phyloP scores from a whole-genome alignment of 2,888 invertebrate genomes.

The Fragum fragum region DNA sequence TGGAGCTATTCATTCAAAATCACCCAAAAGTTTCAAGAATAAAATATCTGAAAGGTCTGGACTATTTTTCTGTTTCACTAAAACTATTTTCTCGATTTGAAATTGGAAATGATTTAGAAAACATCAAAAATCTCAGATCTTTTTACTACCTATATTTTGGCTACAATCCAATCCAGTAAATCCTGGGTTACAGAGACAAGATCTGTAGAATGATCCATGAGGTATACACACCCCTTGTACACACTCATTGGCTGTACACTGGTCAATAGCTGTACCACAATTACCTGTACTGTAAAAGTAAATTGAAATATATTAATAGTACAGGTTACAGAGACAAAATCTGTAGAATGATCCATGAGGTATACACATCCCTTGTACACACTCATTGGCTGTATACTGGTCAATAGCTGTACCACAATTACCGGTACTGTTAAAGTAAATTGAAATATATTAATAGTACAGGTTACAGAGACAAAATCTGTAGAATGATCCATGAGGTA shows the following conservation, averaged over 20 bases:
- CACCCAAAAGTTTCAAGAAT: no score
- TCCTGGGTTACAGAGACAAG: slow-evolving; percentile 71
- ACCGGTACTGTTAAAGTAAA: slow-evolving; percentile 26
- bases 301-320: neutral
- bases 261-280: slow-evolving; percentile 56
- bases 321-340: slow-evolving; percentile 49
- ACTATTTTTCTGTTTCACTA: no score
- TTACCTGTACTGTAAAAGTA: slow-evolving; percentile 33
- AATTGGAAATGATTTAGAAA: no score
- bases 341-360: slow-evolving; percentile 69
- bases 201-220: slow-evolving; percentile 67
- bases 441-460: neutral
- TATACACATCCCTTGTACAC: slow-evolving; percentile 71
- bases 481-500: slow-evolving; percentile 66
- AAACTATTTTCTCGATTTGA: no score
- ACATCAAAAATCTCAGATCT: no score
- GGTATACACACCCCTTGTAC: slow-evolving; percentile 70
- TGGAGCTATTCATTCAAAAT: no score
- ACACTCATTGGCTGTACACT: slow-evolving; percentile 70
- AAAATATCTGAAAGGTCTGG: no score
- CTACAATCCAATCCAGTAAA: slow-evolving; percentile 74
- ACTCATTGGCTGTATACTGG: slow-evolving; percentile 68
- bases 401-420: slow-evolving; percentile 54
- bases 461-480: slow-evolving; percentile 72
- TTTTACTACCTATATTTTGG: slow-evolving; percentile 70